Evolutionary conservation across 2,113 vertebrate genomes (phyloP).

Genomic region (Pangasianodon hypophthalmus): DNA sequence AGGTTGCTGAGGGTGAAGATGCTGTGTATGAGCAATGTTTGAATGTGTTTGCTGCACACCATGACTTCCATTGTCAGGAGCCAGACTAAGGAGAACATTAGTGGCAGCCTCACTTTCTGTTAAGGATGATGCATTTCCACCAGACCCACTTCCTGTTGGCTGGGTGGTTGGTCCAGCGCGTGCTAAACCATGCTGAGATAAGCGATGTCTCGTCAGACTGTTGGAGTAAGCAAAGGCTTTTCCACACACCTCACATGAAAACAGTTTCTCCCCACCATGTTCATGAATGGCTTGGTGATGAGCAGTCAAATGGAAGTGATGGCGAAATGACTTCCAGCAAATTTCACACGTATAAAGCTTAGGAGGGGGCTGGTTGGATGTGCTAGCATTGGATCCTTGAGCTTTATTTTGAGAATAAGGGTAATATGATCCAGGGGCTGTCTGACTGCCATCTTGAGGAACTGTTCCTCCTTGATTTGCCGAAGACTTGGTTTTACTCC

Average conservation of each 20-base stretch:
- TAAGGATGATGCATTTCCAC: constrained; percentile 36
- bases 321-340: constrained; percentile 90
- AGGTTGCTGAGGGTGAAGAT: constrained; percentile 45
- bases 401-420: constrained; percentile 75
- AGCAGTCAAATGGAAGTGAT: constrained; percentile 89
- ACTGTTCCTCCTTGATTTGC: constrained; percentile 57
- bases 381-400: constrained; percentile 64
- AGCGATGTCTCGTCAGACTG: constrained; percentile 87
- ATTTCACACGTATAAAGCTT: constrained; percentile 77
- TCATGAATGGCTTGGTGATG: constrained; percentile 88
- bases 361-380: constrained; percentile 68
- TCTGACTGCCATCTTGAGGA: constrained; percentile 61
- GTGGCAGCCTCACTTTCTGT: constrained; percentile 62
- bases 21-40: constrained; percentile 50
- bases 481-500: constrained; percentile 59
- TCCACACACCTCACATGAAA: constrained; percentile 87
- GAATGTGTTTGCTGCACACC: constrained; percentile 54
- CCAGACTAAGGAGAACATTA: constrained; percentile 63
- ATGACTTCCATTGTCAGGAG: constrained; percentile 51
- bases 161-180: constrained; percentile 63
- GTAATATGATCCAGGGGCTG: constrained; percentile 70
- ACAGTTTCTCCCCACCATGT: constrained; percentile 79
- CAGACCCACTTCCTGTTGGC: constrained; percentile 48
- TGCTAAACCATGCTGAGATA: constrained; percentile 81
- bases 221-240: constrained; percentile 93